Base-by-base conservation (phyloP, 2,797 vertebrate species). In the Gallinago stenura region DNA sequence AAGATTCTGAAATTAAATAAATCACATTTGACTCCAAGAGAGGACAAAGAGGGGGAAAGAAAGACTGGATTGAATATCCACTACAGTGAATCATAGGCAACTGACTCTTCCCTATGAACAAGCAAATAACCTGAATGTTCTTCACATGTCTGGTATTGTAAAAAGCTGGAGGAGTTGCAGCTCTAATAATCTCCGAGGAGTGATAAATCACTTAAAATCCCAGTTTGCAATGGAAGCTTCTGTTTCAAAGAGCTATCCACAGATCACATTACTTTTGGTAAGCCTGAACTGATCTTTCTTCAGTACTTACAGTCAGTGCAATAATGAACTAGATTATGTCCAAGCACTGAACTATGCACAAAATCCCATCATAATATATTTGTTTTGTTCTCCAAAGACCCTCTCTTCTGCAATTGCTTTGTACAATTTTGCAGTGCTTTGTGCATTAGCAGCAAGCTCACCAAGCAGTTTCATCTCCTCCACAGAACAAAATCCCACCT, bases 31-130 rank as follows among this genome's bases (percentile, higher is more conserved):
- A 53, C 24, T 73, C 20, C 17, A 69, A 68, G 37, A 85, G 21
- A 88, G 41, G 53, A 90, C 17, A 91, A 75, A 64, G 43, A 76
- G 28, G 83, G 9, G 7, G 18, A 77, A 9, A 50, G 7, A 86
- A 94, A 82, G 21, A 71, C 22, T 61, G 64, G 10, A 66, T 1
- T 84, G 56, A 80, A 72, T 72, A 93, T 45, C 89, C 75, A 77
- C 58, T 76, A 21, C 37, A 90, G 51, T 66, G 64, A 94, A 85
- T 84, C 78, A 95, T 3, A 92, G 48, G 64, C 64, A 87, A 96
- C 43, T 90, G 66, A 89, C 45, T 93, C 28, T 90, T 80, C 30
- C 12, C 57, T 50, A 45, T 57, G 90, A 95, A 89, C 76, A 87
- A 77, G 56, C n/a, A 95, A 89, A 69, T 79, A 86, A 91, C 33